Conservation (phyloP, 2,888 invertebrate genomes). For the Sericinus montela region DNA sequence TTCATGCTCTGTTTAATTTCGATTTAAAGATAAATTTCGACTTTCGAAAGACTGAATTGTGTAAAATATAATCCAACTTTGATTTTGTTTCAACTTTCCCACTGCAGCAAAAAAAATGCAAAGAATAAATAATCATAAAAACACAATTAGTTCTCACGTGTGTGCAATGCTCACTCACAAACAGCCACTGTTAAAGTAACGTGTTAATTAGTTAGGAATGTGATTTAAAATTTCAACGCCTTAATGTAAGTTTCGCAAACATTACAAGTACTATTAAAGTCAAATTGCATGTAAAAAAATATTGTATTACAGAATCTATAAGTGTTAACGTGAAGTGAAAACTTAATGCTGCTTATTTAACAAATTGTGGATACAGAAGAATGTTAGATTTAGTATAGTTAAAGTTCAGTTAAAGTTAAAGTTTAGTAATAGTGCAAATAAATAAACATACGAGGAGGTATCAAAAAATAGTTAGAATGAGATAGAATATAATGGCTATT, state of each 20-base stretch:
- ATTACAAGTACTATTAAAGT: background rate
- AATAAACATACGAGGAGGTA: too few species aligned
- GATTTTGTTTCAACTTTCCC: conserved; percentile 17
- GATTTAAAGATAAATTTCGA: conserved; percentile 10
- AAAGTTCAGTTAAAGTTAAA: too few species aligned
- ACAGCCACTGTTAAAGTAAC: background rate
- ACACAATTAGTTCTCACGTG: conserved; percentile 7
- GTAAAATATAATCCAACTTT: conserved; percentile 9
- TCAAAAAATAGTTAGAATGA: too few species aligned
- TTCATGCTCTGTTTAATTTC: conserved; percentile 13
- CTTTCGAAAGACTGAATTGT: conserved; percentile 17
- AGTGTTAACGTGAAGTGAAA: too few species aligned
- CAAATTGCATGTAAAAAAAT: background rate
- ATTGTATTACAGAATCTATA: too few species aligned
- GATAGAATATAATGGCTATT: too few species aligned
- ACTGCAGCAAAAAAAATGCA: background rate
- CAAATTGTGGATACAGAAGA: too few species aligned
- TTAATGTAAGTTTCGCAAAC: conserved; percentile 7
- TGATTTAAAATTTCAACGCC: conserved; percentile 3
- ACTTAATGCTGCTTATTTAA: too few species aligned
- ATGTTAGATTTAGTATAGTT: too few species aligned
- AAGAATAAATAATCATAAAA: conserved; percentile 10
- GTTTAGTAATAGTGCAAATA: too few species aligned
- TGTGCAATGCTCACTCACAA: background rate
- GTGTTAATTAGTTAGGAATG: conserved; percentile 17